These are phyloP conservation scores for Cnemophilus loriae DNA, from an alignment of 2,113 vertebrate genomes.

Conservation along the genomic window DNA sequence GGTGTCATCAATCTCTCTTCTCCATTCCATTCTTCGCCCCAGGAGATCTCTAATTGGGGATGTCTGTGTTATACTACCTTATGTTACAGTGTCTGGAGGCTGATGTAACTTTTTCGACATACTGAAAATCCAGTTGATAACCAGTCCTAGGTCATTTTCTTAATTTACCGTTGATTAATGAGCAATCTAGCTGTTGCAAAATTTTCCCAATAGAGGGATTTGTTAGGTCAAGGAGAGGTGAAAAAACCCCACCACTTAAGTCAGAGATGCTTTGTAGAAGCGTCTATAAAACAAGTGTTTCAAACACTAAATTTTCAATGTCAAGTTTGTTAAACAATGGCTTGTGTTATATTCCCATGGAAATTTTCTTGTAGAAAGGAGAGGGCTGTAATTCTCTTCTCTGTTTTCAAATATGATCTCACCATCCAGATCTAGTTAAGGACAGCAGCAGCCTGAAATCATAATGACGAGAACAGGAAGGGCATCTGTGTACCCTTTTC, in stretches of 20 bases:
- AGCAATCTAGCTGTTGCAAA: conserved; percentile 63
- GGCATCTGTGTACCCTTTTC: neutral
- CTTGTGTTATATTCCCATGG: conserved; percentile 22
- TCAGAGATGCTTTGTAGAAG: conserved; percentile 29
- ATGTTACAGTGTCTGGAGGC: neutral
- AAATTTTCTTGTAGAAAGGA: conserved; percentile 27
- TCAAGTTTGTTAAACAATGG: conserved; percentile 16
- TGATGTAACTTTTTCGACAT: conserved; percentile 33
- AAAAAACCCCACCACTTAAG: neutral
- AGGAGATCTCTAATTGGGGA: neutral
- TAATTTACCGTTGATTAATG: conserved; percentile 62
- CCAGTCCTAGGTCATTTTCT: conserved; percentile 29
- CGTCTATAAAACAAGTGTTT: neutral
- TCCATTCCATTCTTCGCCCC: neutral
- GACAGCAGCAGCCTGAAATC: neutral
- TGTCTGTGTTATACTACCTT: neutral
- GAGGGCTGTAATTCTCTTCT: conserved; percentile 7
- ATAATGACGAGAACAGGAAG: neutral
- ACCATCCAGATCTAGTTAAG: conserved; percentile 11
- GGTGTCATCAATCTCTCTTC: neutral
- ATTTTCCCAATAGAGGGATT: conserved; percentile 33
- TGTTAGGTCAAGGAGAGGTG: conserved; percentile 32
- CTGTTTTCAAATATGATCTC: conserved; percentile 48
- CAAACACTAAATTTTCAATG: neutral
- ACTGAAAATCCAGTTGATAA: conserved; percentile 25